Conservation (phyloP, 2,888 invertebrate species). For the Euclidia mi region DNA sequence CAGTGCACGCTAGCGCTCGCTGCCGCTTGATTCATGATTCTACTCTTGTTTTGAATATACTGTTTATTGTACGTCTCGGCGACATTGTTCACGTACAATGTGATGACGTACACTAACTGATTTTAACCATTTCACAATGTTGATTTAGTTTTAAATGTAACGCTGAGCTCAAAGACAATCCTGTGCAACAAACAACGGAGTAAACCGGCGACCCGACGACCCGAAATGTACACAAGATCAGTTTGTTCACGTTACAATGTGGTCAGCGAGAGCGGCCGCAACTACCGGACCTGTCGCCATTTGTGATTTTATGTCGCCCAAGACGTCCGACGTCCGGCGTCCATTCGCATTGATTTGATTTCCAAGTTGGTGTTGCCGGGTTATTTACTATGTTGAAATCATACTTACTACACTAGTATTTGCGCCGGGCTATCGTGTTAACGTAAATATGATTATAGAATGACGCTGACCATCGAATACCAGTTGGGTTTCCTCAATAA, state of each 20-base stretch:
- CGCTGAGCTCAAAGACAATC: constrained; percentile 15
- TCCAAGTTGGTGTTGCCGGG: not conserved
- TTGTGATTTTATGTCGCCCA: constrained; percentile 17
- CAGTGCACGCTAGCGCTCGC: constrained; percentile 73
- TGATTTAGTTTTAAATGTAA: constrained; percentile 17
- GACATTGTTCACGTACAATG: constrained; percentile 47
- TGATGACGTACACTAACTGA: constrained; percentile 16
- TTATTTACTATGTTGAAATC: constrained; percentile 4
- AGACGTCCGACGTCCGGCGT: not conserved
- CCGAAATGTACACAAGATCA: constrained; percentile 23
- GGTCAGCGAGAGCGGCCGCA: constrained; percentile 26
- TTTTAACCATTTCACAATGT: constrained; percentile 4
- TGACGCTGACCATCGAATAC: constrained; percentile 16
- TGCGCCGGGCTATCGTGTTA: not conserved
- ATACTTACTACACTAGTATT: not conserved
- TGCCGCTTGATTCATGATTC: constrained; percentile 73
- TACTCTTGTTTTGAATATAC: constrained; percentile 72
- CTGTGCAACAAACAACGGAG: constrained; percentile 19
- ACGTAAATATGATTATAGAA: not conserved
- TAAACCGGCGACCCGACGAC: constrained; percentile 19
- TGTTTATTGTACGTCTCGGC: constrained; percentile 69
- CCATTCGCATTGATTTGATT: constrained; percentile 6
- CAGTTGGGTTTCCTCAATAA: constrained; percentile 50
- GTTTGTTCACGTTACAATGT: constrained; percentile 50
- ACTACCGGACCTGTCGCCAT: not conserved